These are phyloP conservation scores for Beroe ovata DNA, from an alignment of 37 sponge, comb jelly and placozoan species.

Conservation along the genomic window DNA sequence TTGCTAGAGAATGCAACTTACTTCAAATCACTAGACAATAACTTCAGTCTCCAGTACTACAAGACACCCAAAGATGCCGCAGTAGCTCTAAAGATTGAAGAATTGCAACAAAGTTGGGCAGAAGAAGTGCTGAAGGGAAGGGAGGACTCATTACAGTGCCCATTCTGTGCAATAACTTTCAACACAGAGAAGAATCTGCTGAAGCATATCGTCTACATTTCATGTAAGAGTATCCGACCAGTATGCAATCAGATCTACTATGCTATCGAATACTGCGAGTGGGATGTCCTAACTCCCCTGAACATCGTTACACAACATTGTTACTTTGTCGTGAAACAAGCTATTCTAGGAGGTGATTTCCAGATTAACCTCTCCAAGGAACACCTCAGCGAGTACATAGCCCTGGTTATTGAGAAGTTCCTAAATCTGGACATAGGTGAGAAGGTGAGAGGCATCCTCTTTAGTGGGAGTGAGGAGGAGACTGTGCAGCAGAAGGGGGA, in stretches of 20 bases:
- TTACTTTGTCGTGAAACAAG: not conserved
- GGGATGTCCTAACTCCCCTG: constrained; percentile 18
- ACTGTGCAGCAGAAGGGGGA: not conserved
- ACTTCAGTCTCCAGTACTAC: constrained; percentile 39
- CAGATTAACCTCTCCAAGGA: constrained; percentile 3
- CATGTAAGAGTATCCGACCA: constrained; percentile 30
- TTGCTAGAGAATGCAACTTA: constrained; percentile 34
- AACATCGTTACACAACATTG: constrained; percentile 2
- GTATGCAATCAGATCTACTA: constrained; percentile 37
- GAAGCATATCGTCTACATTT: constrained; percentile 52
- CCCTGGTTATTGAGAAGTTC: constrained; percentile 47
- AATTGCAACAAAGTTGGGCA: constrained; percentile 27
- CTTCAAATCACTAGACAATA: constrained; percentile 29
- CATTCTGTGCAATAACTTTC: constrained; percentile 26
- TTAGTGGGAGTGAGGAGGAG: not conserved
- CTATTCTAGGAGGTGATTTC: constrained; percentile 5
- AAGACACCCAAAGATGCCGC: constrained; percentile 40
- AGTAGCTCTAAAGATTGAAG: constrained; percentile 21
- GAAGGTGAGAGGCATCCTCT: not conserved
- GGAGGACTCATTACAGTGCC: not conserved
- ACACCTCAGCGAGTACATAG: constrained; percentile 5
- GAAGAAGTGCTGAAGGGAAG: not conserved
- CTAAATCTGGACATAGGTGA: constrained; percentile 9
- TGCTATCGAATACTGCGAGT: not conserved
- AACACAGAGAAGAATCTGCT: constrained; percentile 38